Conservation (phyloP, 2,888 invertebrate species). For the Sturmia bella region DNA sequence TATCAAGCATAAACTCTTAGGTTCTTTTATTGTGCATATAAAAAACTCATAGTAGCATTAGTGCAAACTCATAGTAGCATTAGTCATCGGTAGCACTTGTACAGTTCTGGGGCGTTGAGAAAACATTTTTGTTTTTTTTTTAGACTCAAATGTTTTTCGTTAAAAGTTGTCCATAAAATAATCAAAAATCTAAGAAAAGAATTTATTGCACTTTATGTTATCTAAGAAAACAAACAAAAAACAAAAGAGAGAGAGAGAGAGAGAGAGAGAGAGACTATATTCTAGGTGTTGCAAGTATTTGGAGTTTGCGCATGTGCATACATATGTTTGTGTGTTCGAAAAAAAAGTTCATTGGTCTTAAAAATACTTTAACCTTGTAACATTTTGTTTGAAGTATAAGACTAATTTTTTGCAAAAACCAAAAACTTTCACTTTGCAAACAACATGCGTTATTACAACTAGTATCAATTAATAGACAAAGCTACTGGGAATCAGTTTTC, state of each 20-base stretch:
- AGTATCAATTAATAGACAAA: not conserved
- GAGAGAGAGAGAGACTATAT: not conserved
- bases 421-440: slow-evolving; percentile 27
- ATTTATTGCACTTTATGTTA: slow-evolving; percentile 48
- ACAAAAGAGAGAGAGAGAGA: no score
- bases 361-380: slow-evolving; percentile 40
- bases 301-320: not conserved
- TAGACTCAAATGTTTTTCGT: slow-evolving; percentile 8
- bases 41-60: not conserved
- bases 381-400: slow-evolving; percentile 2
- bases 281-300: not conserved
- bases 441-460: not conserved
- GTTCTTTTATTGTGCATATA: not conserved
- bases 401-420: slow-evolving; percentile 6
- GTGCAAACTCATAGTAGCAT: not conserved
- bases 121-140: slow-evolving; percentile 17
- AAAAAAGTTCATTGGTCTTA: slow-evolving; percentile 35
- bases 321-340: not conserved
- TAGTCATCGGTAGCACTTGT: slow-evolving; percentile 42
- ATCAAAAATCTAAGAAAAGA: slow-evolving; percentile 41
- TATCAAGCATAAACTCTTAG: not conserved
- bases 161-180: slow-evolving; percentile 29
- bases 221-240: no score
- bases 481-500: slow-evolving; percentile 19
- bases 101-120: slow-evolving; percentile 41